These are phyloP conservation scores for Selenia dentaria DNA, from an alignment of 2,888 invertebrate species.

Conservation along the genomic window DNA sequence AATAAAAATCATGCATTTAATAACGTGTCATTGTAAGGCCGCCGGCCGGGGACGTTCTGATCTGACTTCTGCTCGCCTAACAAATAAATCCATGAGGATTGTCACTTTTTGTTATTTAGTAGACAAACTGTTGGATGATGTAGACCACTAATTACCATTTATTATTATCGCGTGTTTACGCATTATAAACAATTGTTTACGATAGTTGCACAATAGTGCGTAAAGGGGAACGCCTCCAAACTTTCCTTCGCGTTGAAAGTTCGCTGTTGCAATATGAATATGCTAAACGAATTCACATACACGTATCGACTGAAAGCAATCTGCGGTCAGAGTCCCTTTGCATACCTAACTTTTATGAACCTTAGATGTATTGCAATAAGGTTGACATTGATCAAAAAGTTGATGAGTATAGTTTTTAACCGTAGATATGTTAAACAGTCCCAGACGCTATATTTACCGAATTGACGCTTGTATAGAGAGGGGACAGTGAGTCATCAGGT, in stretches of 20 bases:
- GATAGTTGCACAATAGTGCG: conserved; percentile 35
- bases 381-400: conserved; percentile 7
- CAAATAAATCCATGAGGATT: no score
- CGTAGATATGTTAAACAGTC: conserved; percentile 28
- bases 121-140: no score
- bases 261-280: conserved; percentile 54
- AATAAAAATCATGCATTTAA: no score
- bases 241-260: conserved; percentile 65
- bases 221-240: conserved; percentile 42
- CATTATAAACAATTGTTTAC: conserved; percentile 12
- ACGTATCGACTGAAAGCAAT: conserved; percentile 30
- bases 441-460: conserved; percentile 40
- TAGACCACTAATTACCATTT: no score
- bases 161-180: conserved; percentile 5
- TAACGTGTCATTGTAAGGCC: no score
- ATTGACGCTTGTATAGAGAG: conserved; percentile 57
- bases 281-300: conserved; percentile 51
- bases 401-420: conserved; percentile 22
- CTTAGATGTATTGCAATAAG: conserved; percentile 24
- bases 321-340: conserved; percentile 19
- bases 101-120: no score
- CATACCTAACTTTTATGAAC: conserved; percentile 11
- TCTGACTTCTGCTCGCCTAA: no score
- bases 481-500: conserved; percentile 62
- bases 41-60: no score